Percentiles rank a stretch among this genome's conserved stretches.
Evolutionary conservation across 1,140 invertebrate genomes (phyloP).

Genomic region (Ceratitis capitata): DNA sequence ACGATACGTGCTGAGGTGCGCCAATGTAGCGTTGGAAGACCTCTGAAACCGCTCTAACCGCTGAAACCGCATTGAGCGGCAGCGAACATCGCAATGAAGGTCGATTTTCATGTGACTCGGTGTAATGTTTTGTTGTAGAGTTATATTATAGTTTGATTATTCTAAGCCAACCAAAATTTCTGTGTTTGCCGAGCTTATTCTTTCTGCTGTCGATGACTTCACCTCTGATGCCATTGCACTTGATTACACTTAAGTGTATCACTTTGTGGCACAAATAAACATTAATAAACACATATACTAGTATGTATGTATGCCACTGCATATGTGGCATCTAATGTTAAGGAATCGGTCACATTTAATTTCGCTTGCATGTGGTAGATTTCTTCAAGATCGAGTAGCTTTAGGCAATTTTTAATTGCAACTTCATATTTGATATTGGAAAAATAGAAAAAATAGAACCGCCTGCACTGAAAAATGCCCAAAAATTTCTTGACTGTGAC

Average conservation of each 20-base stretch:
- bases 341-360: neutral
- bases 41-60: no score
- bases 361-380: neutral
- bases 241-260: neutral
- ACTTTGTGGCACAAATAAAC: neutral
- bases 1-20: neutral
- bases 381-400: neutral
- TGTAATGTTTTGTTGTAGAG: neutral
- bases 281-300: neutral
- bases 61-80: neutral
- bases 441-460: no score
- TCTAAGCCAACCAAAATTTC: neutral
- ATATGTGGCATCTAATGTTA: neutral
- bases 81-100: constrained; percentile 9
- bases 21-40: neutral
- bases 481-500: no score
- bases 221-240: neutral
- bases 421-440: neutral
- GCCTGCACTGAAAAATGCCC: no score
- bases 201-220: neutral
- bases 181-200: neutral
- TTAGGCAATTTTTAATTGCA: neutral
- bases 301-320: no score
- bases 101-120: constrained; percentile 14
- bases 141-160: neutral